Conservation (phyloP, 1,140 invertebrate species). For the Ceratosolen fusciceps region DNA sequence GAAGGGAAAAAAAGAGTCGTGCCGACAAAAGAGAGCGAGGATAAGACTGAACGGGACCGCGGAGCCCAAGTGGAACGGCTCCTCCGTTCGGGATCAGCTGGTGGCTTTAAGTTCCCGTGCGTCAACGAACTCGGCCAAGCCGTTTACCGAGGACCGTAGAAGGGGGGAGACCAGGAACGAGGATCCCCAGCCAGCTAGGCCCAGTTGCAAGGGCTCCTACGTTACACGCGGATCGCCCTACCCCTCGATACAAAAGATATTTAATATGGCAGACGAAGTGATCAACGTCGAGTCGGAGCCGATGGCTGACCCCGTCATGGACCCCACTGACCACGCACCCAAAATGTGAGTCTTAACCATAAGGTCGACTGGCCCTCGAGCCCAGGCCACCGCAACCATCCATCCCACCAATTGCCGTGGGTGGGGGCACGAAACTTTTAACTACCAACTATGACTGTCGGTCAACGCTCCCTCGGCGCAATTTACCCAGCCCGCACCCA, state of each 20-base stretch:
- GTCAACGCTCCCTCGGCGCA: constrained; percentile 12
- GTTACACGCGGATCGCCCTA: too few relatives aligned
- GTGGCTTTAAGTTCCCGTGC: too few relatives aligned
- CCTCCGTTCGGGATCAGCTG: not conserved
- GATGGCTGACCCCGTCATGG: not conserved
- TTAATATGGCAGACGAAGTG: constrained; percentile 20
- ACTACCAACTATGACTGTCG: not conserved
- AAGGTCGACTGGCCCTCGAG: not conserved
- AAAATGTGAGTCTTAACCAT: constrained; percentile 21
- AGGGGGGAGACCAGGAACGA: too few relatives aligned
- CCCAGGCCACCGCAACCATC: not conserved
- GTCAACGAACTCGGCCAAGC: not conserved
- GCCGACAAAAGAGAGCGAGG: not conserved
- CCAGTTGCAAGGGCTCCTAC: constrained; percentile 1
- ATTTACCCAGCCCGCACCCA: too few relatives aligned
- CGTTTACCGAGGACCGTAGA: too few relatives aligned
- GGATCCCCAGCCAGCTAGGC: too few relatives aligned
- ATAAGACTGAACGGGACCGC: not conserved
- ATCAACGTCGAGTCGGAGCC: constrained; percentile 15
- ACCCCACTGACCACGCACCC: not conserved
- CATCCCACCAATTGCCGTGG: not conserved
- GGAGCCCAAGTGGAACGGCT: not conserved
- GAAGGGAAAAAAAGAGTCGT: not conserved
- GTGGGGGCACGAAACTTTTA: not conserved
- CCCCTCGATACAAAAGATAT: not conserved